Conservation (phyloP, 2,113 vertebrate genomes). For the Fukomys damarensis region DNA sequence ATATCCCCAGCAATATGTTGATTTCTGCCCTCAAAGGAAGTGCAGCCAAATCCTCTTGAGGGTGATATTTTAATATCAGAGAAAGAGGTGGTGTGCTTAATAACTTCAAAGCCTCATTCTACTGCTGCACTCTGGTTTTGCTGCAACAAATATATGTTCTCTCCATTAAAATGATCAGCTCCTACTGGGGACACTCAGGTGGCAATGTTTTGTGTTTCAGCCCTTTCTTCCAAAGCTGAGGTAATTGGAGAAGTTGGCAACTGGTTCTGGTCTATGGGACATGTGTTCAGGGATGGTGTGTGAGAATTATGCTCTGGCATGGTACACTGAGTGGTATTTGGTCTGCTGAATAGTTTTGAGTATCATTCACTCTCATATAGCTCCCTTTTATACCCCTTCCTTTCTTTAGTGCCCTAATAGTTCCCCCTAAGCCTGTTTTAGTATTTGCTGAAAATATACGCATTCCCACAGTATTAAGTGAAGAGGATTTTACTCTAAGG, state of each 20-base stretch:
- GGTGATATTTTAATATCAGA: neutral
- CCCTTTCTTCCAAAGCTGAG: neutral
- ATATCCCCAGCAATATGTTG: neutral
- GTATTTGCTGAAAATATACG: neutral
- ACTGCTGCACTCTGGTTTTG: neutral
- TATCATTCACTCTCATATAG: neutral
- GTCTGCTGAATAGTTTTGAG: neutral
- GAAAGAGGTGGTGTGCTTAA: neutral
- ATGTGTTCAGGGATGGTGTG: no score
- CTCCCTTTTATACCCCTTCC: neutral
- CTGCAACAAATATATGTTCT: neutral
- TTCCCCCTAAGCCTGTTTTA: neutral
- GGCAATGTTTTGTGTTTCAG: neutral
- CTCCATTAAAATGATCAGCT: neutral
- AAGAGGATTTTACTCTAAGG: slow-evolving; percentile 18
- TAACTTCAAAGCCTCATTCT: neutral
- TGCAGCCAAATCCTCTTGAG: neutral
- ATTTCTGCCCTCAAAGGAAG: neutral
- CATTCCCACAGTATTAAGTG: neutral
- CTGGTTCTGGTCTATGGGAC: neutral
- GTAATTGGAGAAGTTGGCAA: neutral
- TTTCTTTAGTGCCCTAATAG: neutral
- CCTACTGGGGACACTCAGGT: neutral
- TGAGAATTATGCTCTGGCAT: neutral
- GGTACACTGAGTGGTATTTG: neutral